Evolutionary conservation across 2,113 vertebrate genomes (phyloP).

Genomic region (Podilymbus podiceps): DNA sequence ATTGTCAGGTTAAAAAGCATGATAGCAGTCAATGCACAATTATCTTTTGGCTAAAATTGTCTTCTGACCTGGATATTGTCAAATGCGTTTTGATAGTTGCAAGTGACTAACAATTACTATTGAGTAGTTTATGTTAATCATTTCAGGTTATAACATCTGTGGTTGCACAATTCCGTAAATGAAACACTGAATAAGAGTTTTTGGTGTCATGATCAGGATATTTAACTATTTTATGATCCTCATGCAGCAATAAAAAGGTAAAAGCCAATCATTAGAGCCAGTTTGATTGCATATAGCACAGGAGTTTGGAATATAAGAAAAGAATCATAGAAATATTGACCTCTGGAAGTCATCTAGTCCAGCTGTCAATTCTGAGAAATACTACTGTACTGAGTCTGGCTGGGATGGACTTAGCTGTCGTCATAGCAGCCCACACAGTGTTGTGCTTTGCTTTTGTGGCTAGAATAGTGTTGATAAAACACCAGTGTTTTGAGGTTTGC

Average conservation of each 20-base stretch:
- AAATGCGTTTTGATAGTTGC: neutral
- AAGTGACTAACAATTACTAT: neutral
- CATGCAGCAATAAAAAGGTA: neutral
- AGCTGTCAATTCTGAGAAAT: neutral
- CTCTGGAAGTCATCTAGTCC: neutral
- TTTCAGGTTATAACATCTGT: neutral
- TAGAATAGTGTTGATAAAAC: neutral
- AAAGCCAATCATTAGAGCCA: neutral
- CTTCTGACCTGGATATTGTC: constrained; percentile 11
- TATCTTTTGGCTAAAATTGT: constrained; percentile 21
- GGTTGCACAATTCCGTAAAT: neutral
- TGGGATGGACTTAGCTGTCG: neutral
- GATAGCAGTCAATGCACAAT: neutral
- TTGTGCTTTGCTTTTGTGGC: neutral
- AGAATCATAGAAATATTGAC: neutral
- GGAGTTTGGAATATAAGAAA: neutral
- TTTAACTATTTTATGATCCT: neutral
- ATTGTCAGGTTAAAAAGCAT: constrained; percentile 17
- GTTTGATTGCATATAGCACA: neutral
- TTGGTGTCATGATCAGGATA: neutral
- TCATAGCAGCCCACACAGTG: neutral
- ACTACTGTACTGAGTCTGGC: neutral
- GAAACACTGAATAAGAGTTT: neutral
- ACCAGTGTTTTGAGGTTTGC: neutral
- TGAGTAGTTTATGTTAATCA: neutral